Base-by-base conservation (phyloP, 1,140 invertebrate genomes). In the Gerris buenoi region DNA sequence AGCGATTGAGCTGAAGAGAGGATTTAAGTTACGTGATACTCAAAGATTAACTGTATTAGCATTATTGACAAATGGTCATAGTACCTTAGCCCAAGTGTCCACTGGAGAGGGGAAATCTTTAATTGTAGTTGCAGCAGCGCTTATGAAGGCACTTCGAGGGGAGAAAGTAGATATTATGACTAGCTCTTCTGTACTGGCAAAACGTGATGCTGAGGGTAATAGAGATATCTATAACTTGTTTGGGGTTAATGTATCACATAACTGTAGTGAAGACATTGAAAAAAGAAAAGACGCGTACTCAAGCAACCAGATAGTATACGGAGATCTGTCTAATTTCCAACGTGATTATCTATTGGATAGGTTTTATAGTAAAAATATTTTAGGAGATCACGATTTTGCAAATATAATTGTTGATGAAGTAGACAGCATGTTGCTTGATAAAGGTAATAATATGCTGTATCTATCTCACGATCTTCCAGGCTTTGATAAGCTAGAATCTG, bases 351-450 rank as follows among this genome's bases (percentile, higher is more conserved):
- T 46, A 10, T 18, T 46, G 33, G 33, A 46, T 46, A 46, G 18
- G 18, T 46, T 46, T 18, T 46, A 46, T 46, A 18, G 33, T 72
- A 27, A 75, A 75, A 73, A 73, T 22, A 73, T 71, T 56, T 27
- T 71, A 18, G 69, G 71, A 23, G 70, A 72, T 60, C 71, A 71
- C 56, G 67, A 66, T 22, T 74, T 74, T 64, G 68, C 69, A 22
- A 72, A 71, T 29, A 68, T 76, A 0, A 74, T 77, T 18, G 65
- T 78, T 14, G 77, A 78, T 67, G 77, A 78, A 66, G 75, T 78
- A 5, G 77, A 78, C 61, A 77, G 74, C 26, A 75, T 77, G 76
- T 66, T 77, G 23, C 71, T 77, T 0, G 76, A 77, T 64, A 76
- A 76, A 59, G 76, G 74, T 1, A 72, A 72, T 23, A 73, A 75